Percentiles rank a stretch among this genome's conserved stretches.
These are phyloP conservation scores for Antitype chi DNA, from an alignment of 2,888 invertebrate genomes.

Conservation along the genomic window DNA sequence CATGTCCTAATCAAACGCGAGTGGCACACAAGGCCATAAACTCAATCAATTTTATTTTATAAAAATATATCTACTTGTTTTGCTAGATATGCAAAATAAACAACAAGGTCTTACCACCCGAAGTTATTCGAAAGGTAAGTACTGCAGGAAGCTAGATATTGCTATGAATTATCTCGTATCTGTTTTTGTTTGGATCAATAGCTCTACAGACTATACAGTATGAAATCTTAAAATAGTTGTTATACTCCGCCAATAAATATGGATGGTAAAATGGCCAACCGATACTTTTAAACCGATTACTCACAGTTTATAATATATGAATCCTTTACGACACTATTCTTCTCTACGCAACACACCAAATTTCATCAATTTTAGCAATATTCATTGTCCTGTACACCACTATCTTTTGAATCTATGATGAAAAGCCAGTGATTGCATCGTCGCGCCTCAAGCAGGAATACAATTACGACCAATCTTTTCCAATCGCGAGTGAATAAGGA, in stretches of 20 bases:
- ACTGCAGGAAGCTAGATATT: slow-evolving; percentile 10
- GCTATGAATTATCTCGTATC: slow-evolving; percentile 22
- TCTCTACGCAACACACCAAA: slow-evolving; percentile 70
- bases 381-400: slow-evolving; percentile 75
- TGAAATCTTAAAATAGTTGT: slow-evolving; percentile 22
- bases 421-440: slow-evolving; percentile 74
- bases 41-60: not conserved
- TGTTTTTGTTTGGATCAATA: slow-evolving; percentile 40
- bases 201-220: slow-evolving; percentile 2
- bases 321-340: slow-evolving; percentile 59
- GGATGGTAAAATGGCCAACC: slow-evolving; percentile 55
- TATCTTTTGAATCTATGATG: slow-evolving; percentile 78
- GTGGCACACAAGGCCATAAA: slow-evolving; percentile 1
- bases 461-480: slow-evolving; percentile 62
- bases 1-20: not conserved
- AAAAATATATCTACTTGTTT: slow-evolving; percentile 5
- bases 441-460: slow-evolving; percentile 63
- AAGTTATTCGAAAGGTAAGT: slow-evolving; percentile 1
- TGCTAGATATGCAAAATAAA: slow-evolving; percentile 8
- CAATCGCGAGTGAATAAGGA: slow-evolving; percentile 65
- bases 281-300: slow-evolving; percentile 53
- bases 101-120: not conserved
- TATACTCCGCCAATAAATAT: slow-evolving; percentile 14
- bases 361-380: slow-evolving; percentile 70
- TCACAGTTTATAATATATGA: slow-evolving; percentile 64